Percentiles rank a stretch among this genome's conserved stretches.
Evolutionary conservation across 92 coral and sea anemone species (phyloP).

Genomic region (Ricordea florida): DNA sequence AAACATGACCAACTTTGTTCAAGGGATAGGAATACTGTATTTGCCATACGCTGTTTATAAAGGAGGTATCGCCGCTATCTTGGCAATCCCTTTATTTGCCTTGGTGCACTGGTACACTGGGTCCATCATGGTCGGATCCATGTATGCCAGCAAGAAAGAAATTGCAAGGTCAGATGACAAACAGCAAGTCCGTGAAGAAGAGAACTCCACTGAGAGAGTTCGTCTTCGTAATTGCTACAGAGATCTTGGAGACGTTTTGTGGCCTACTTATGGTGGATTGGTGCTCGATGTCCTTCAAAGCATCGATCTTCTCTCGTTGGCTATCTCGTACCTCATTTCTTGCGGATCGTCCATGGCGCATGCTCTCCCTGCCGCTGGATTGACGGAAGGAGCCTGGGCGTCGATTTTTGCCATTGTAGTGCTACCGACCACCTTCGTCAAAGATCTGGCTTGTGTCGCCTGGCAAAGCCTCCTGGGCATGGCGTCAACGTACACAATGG

Average conservation of each 20-base stretch:
- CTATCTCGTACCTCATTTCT: slow-evolving; percentile 35
- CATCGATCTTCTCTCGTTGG: neutral
- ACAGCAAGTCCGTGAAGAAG: neutral
- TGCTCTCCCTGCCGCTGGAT: slow-evolving; percentile 13
- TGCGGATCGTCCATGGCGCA: slow-evolving; percentile 45
- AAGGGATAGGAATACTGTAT: slow-evolving; percentile 44
- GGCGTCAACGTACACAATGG: neutral
- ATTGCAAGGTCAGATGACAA: neutral
- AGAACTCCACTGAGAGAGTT: neutral
- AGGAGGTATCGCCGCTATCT: slow-evolving; percentile 52
- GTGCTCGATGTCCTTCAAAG: neutral
- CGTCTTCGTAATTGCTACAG: slow-evolving; percentile 44
- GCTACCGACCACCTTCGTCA: slow-evolving; percentile 43
- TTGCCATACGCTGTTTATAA: slow-evolving; percentile 48
- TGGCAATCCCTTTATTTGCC: slow-evolving; percentile 33
- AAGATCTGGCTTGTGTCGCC: neutral
- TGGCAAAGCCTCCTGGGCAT: slow-evolving; percentile 12
- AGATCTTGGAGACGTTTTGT: slow-evolving; percentile 40
- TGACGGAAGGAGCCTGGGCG: slow-evolving; percentile 40
- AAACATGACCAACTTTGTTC: slow-evolving; percentile 43
- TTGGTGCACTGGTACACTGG: slow-evolving; percentile 51
- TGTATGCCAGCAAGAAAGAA: slow-evolving; percentile 14
- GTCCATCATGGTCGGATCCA: slow-evolving; percentile 27
- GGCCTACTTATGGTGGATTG: slow-evolving; percentile 29
- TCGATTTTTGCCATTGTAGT: slow-evolving; percentile 14